Evolutionary conservation across 2,888 invertebrate genomes (phyloP).

Genomic region (Pharmacophagus antenor): DNA sequence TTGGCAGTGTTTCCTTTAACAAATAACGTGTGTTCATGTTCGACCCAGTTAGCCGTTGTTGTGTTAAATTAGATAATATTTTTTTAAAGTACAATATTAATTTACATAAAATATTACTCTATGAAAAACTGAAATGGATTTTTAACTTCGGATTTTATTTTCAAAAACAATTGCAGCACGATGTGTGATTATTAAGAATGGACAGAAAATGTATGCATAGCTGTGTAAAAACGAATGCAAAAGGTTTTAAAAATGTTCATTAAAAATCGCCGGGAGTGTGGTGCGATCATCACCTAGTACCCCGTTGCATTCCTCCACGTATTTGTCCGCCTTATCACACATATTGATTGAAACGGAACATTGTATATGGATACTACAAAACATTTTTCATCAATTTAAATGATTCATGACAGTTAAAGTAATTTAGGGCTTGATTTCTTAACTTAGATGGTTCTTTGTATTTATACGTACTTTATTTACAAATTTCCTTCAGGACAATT

Average conservation of each 20-base stretch:
- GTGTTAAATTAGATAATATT: too few relatives aligned
- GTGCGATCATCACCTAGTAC: constrained; percentile 15
- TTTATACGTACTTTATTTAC: background rate
- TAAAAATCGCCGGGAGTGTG: constrained; percentile 26
- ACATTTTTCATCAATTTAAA: constrained; percentile 11
- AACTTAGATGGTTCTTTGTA: constrained; percentile 7
- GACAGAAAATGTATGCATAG: constrained; percentile 22
- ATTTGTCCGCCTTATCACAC: constrained; percentile 36
- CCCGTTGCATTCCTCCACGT: constrained; percentile 30
- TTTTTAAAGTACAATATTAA: too few relatives aligned
- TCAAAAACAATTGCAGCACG: background rate
- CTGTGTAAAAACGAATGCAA: constrained; percentile 19
- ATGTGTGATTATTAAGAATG: constrained; percentile 5
- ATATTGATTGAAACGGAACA: constrained; percentile 28
- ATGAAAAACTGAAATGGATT: too few relatives aligned
- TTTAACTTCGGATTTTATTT: too few relatives aligned
- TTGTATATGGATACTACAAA: constrained; percentile 25
- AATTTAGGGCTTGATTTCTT: constrained; percentile 19
- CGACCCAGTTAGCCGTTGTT: too few relatives aligned
- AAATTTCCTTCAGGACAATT: background rate
- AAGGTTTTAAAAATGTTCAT: constrained; percentile 24
- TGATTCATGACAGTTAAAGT: constrained; percentile 19
- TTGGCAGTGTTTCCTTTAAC: too few relatives aligned
- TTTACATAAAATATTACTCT: too few relatives aligned
- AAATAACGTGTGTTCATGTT: too few relatives aligned